Percentiles rank a stretch among this genome's conserved stretches.
These are phyloP conservation scores for Muscina levida DNA, from an alignment of 2,888 invertebrate genomes.

Conservation along the genomic window DNA sequence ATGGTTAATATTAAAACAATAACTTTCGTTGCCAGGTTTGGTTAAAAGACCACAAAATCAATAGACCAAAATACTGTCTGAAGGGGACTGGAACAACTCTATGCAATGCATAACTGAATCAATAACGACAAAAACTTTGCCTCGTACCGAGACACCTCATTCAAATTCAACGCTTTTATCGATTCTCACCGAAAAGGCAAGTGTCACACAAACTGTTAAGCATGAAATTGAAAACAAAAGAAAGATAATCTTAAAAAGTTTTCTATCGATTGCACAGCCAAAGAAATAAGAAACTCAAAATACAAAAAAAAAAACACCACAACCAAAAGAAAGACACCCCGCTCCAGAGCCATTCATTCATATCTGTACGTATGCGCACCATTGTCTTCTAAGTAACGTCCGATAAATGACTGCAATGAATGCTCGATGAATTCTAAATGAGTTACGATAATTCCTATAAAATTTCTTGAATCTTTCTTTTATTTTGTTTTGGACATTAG, in stretches of 20 bases:
- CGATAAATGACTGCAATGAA: conserved; percentile 36
- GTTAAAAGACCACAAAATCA: conserved; percentile 51
- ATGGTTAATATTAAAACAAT: conserved; percentile 17
- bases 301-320: neutral
- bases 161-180: conserved; percentile 14
- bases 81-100: neutral
- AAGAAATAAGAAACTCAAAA: neutral
- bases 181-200: conserved; percentile 61
- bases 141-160: conserved; percentile 26
- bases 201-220: conserved; percentile 62
- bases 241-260: conserved; percentile 33
- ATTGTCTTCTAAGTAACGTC: conserved; percentile 8
- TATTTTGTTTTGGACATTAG: conserved; percentile 47
- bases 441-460: neutral
- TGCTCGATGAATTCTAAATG: conserved; percentile 62
- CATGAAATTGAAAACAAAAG: conserved; percentile 70
- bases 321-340: conserved; percentile 20
- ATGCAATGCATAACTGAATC: neutral
- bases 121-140: neutral
- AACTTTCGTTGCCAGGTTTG: conserved; percentile 63
- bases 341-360: conserved; percentile 4
- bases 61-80: conserved; percentile 1
- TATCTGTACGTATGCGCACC: neutral
- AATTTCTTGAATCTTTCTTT: neutral
- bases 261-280: neutral